Conservation (phyloP, 2,888 invertebrate genomes). For the Penaeus monodon region DNA sequence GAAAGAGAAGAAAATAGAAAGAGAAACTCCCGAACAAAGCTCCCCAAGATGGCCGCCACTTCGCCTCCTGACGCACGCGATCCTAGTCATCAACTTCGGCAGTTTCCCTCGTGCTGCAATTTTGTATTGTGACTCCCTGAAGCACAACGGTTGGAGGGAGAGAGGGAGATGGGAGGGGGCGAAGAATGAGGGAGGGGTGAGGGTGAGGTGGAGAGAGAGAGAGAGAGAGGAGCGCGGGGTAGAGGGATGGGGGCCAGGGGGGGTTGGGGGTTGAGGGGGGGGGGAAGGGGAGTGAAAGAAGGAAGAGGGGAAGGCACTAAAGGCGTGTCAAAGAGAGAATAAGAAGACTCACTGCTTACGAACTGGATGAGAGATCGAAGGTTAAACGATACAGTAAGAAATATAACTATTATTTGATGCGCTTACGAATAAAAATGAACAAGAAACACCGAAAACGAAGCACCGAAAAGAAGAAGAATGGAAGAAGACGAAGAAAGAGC, state of each 20-base stretch:
- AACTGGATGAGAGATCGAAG: background rate
- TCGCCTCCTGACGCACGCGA: too few relatives aligned
- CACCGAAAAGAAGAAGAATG: background rate
- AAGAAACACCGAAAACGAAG: too few relatives aligned
- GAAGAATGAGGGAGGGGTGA: background rate
- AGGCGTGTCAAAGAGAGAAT: background rate
- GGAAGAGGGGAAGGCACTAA: background rate
- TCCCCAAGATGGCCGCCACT: too few relatives aligned
- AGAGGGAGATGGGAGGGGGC: background rate
- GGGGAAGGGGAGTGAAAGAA: background rate
- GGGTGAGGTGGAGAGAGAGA: background rate
- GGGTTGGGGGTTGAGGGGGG: background rate
- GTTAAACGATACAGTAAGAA: background rate
- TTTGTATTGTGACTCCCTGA: too few relatives aligned
- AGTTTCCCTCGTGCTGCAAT: too few relatives aligned
- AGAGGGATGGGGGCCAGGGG: background rate
- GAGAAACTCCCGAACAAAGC: background rate
- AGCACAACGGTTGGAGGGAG: background rate
- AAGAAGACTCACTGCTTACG: background rate
- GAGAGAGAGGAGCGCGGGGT: background rate
- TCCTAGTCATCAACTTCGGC: too few relatives aligned
- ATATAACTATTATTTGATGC: too few relatives aligned
- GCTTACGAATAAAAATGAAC: too few relatives aligned
- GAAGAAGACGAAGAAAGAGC: background rate
- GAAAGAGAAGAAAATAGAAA: background rate